Percentiles rank a stretch among this genome's conserved stretches.
phyloP scores from a whole-genome alignment of 2,888 invertebrate species.

The Taenaris catops region DNA sequence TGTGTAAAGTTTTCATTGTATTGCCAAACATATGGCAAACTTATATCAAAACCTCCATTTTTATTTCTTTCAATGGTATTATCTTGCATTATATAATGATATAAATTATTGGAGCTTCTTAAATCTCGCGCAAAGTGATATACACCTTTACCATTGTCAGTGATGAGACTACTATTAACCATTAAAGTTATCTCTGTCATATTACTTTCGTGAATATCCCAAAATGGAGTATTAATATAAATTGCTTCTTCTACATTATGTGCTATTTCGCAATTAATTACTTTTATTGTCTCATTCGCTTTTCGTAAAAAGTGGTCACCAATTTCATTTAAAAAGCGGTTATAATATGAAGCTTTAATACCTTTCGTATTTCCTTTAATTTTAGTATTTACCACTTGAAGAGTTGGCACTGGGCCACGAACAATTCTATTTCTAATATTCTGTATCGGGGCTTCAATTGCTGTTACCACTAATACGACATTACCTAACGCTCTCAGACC shows the following conservation, averaged over 20 bases:
- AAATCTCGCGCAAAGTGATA: slow-evolving; percentile 95
- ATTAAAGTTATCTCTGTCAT: slow-evolving; percentile 94
- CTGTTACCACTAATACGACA: slow-evolving; percentile 88
- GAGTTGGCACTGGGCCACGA: slow-evolving; percentile 88
- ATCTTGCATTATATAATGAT: slow-evolving; percentile 95
- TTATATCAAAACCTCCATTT: slow-evolving; percentile 92
- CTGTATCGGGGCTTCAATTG: slow-evolving; percentile 86
- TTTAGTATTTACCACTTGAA: slow-evolving; percentile 85
- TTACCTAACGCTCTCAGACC: slow-evolving; percentile 90
- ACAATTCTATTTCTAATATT: slow-evolving; percentile 86
- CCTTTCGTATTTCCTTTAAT: slow-evolving; percentile 91
- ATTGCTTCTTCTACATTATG: slow-evolving; percentile 90
- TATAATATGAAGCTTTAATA: slow-evolving; percentile 91
- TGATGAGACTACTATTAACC: slow-evolving; percentile 91
- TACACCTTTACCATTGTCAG: slow-evolving; percentile 93
- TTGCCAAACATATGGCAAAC: slow-evolving; percentile 96
- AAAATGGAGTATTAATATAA: slow-evolving; percentile 89
- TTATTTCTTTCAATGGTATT: slow-evolving; percentile 92
- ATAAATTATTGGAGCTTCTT: slow-evolving; percentile 97
- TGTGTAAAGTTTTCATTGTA: slow-evolving; percentile 97
- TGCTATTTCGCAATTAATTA: slow-evolving; percentile 89
- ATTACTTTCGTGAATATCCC: slow-evolving; percentile 92
- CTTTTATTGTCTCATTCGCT: slow-evolving; percentile 91
- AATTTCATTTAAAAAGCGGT: slow-evolving; percentile 90
- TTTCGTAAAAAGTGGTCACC: slow-evolving; percentile 93